These are phyloP conservation scores for Ostrea denselamellosa DNA, from an alignment of 1,140 invertebrate species.

Conservation along the genomic window DNA sequence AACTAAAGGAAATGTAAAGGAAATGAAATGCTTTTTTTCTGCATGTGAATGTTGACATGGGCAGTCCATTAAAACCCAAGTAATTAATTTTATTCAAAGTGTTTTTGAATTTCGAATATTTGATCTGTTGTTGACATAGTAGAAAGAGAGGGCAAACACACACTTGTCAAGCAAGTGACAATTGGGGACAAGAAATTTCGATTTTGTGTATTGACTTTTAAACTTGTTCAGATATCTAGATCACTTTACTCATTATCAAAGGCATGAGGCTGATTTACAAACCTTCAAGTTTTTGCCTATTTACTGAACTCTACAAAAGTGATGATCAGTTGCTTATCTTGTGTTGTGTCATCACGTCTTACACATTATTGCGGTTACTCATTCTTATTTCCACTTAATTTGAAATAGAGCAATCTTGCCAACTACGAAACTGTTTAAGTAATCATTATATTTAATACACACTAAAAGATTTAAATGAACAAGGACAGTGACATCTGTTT, in stretches of 20 bases:
- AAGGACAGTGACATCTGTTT: no score
- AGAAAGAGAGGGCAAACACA: neutral
- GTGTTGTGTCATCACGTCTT: no score
- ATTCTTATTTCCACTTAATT: no score
- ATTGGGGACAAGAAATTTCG: neutral
- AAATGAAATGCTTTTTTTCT: neutral
- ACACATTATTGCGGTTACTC: no score
- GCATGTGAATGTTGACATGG: constrained; percentile 1
- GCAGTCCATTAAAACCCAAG: constrained; percentile 12
- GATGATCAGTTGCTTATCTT: no score
- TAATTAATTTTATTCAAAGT: constrained; percentile 8
- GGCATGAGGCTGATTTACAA: neutral
- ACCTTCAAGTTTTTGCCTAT: no score
- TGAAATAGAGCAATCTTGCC: no score
- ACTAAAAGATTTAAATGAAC: no score
- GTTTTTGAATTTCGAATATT: constrained; percentile 5
- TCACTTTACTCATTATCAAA: neutral
- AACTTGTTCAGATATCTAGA: neutral
- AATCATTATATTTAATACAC: no score
- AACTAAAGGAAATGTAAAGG: no score
- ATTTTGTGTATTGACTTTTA: constrained; percentile 19
- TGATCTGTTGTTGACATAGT: neutral
- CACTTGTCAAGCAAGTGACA: neutral
- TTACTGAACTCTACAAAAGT: no score
- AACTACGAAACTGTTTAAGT: no score